Evolutionary conservation across 2,797 vertebrate genomes (phyloP).

Genomic region (Chiloscyllium punctatum): DNA sequence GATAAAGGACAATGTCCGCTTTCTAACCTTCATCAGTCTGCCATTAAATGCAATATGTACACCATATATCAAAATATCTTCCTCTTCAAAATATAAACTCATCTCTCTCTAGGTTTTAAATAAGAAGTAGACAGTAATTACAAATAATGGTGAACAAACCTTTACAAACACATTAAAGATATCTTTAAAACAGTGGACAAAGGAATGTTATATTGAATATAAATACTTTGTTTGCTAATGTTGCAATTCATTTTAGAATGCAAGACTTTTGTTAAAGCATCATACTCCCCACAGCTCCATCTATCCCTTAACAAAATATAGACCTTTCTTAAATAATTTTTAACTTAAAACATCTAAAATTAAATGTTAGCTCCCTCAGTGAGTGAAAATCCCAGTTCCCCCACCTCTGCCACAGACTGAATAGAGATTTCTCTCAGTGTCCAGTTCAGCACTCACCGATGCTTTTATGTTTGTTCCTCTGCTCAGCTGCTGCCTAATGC

Average conservation of each 20-base stretch:
- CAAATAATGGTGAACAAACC: not conserved
- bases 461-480: not conserved
- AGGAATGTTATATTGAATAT: not conserved
- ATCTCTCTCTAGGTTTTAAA: not conserved
- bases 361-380: not conserved
- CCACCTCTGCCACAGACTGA: not conserved
- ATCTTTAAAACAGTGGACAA: not conserved
- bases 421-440: not conserved
- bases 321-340: not conserved
- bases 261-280: not conserved
- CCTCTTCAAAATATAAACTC: not conserved
- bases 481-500: not conserved
- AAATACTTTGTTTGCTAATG: not conserved
- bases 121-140: not conserved
- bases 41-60: not conserved
- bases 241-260: not conserved
- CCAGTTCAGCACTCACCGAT: not conserved
- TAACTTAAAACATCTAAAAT: not conserved
- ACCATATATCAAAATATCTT: not conserved
- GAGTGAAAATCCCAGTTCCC: not conserved
- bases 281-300: not conserved
- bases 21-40: constrained; percentile 5
- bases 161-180: not conserved
- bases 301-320: not conserved
- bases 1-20: constrained; percentile 18